A percentile compares a stretch with the other conserved stretches of the same genome.
Evolutionary conservation across 2,113 vertebrate genomes (phyloP).

Genomic region (Paramormyrops kingsleyae): DNA sequence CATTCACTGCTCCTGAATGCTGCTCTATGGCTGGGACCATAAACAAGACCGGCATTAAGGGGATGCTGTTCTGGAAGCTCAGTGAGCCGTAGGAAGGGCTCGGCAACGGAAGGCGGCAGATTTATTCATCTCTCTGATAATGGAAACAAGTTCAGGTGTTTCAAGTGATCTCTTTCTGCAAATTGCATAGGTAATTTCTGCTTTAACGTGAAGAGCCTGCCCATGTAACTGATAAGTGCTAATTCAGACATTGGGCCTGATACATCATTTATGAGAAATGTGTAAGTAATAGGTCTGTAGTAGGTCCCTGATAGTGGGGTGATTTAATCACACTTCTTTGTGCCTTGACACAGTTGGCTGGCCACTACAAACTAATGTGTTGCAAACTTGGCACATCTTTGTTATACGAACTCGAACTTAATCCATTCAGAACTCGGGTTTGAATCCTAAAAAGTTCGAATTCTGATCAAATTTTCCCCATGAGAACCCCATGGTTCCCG

Average conservation of each 20-base stretch:
- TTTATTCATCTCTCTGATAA: background rate
- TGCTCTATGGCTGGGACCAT: background rate
- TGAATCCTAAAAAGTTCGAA: no score
- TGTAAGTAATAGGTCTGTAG: background rate
- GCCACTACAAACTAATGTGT: background rate
- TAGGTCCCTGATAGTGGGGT: background rate
- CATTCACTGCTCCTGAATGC: background rate
- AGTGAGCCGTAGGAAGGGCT: background rate
- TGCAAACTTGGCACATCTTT: background rate
- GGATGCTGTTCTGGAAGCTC: background rate
- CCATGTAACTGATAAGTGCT: background rate
- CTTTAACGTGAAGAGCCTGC: background rate
- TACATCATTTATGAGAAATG: background rate
- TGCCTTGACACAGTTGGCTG: background rate
- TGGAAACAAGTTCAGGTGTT: background rate
- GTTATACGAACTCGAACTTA: background rate
- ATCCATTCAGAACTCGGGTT: no score
- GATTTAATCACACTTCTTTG: background rate
- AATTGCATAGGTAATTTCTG: background rate
- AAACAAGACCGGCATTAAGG: background rate
- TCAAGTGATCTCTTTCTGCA: background rate
- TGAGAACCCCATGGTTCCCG: no score
- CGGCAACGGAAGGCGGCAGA: background rate
- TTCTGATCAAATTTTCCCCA: no score
- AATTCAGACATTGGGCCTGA: background rate